A percentile compares a stretch with the other conserved stretches of the same genome.
These are phyloP conservation scores for Meganola albula DNA, from an alignment of 2,888 invertebrate species.

Conservation along the genomic window DNA sequence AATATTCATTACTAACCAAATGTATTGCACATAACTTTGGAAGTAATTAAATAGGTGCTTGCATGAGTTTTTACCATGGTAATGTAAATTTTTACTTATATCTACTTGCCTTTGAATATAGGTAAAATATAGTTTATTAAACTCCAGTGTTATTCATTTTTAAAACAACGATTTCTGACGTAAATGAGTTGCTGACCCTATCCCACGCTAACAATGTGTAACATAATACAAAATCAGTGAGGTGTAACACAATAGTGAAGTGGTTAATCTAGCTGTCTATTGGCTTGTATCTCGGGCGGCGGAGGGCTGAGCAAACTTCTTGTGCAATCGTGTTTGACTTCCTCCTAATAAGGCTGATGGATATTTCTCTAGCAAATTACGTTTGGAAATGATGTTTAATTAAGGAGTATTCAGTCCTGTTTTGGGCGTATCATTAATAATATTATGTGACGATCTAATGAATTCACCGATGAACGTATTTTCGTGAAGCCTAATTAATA, in stretches of 20 bases:
- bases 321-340: slow-evolving; percentile 47
- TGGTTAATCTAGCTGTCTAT: slow-evolving; percentile 58
- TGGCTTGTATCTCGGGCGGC: slow-evolving; percentile 40
- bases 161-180: too few species aligned
- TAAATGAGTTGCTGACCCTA: too few species aligned
- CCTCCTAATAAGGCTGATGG: slow-evolving; percentile 41
- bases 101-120: too few species aligned
- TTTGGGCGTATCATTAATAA: slow-evolving; percentile 2
- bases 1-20: too few species aligned
- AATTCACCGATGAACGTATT: slow-evolving; percentile 1
- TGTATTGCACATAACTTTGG: too few species aligned
- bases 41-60: too few species aligned
- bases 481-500: too few species aligned
- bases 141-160: too few species aligned
- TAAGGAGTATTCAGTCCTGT: slow-evolving; percentile 11
- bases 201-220: slow-evolving; percentile 17
- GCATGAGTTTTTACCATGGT: too few species aligned
- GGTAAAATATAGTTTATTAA: too few species aligned
- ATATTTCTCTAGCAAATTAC: slow-evolving; percentile 48
- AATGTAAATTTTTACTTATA: too few species aligned
- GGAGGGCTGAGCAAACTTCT: slow-evolving; percentile 61
- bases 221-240: slow-evolving; percentile 34
- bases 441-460: not conserved
- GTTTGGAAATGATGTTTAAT: slow-evolving; percentile 24
- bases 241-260: slow-evolving; percentile 42